A percentile compares a stretch with the other conserved stretches of the same genome.
Conservation (phyloP, 1,140 invertebrate genomes). For the Halesus radiatus region DNA sequence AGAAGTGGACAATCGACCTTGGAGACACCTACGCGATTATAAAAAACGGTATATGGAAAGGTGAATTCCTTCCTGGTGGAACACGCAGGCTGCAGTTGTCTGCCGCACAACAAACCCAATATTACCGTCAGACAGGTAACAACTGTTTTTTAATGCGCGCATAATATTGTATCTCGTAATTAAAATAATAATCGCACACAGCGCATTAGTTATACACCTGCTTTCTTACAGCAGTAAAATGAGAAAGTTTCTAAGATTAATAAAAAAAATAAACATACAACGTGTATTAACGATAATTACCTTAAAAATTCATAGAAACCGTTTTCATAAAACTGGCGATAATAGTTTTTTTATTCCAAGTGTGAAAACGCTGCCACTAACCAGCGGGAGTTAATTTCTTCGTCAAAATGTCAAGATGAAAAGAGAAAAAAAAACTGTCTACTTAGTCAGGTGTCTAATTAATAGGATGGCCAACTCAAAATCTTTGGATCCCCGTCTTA, state of each 20-base stretch:
- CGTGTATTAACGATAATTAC: neutral
- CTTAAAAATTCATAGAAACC: neutral
- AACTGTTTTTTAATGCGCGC: neutral
- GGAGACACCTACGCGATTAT: too few species aligned
- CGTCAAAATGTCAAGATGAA: neutral
- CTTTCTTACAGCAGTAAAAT: neutral
- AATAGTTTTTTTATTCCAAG: neutral
- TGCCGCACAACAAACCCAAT: too few species aligned
- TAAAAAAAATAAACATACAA: neutral
- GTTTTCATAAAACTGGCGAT: neutral
- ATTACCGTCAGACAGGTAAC: too few species aligned
- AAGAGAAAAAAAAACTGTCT: neutral
- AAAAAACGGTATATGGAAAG: too few species aligned
- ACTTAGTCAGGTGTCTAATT: constrained; percentile 10
- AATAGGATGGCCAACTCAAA: neutral
- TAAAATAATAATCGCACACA: neutral
- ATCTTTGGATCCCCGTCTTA: neutral
- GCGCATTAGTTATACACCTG: neutral
- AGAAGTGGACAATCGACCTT: too few species aligned
- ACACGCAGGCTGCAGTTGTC: too few species aligned
- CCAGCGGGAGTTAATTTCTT: constrained; percentile 1
- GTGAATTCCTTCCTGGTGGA: too few species aligned
- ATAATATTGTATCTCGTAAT: neutral
- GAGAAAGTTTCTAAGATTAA: constrained; percentile 12
- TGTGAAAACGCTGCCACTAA: neutral